Base-by-base conservation (phyloP, 2,797 vertebrate species). In the Ibycter americanus region DNA sequence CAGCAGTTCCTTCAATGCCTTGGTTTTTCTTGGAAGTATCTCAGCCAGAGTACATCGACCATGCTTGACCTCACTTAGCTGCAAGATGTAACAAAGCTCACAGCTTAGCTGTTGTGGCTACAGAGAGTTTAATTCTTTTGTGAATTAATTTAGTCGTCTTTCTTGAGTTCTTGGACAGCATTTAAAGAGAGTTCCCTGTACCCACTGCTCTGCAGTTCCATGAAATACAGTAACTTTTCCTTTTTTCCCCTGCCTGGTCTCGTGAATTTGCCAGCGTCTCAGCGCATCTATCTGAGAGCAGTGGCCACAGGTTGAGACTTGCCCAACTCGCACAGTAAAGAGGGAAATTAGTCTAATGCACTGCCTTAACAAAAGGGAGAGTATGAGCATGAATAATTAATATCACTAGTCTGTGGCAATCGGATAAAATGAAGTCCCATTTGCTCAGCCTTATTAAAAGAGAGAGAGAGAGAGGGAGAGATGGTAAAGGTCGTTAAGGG, bases 361-460 rank as follows among this genome's bases (percentile, higher is more conserved):
- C 90, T 96, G 94, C 80, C 96, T 98, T 98, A 98, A 98, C 97
- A 97, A 98, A 97, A 95, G 97, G 87, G 97, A 97, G 97, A 95
- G 89, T 70, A 78, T 55, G 91, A 92, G 95, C 97, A 98, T 98
- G 97, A 98, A 98, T 98, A 98, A 98, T 98, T 98, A 97, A 98
- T 98, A 87, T 84, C 90, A 38, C 95, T 90, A 97, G 97, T 97
- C 97, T 97, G 96, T 97, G 97, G 98, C 97, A 98, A 49, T 96
- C 92, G 96, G 97, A 95, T 98, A 93, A 98, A 98, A 98, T 98
- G 97, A 98, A 98, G 97, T 98, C 98, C 98, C 98, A 98, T 98
- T 98, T 98, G 98, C 97, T 98, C 97, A 98, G 97, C 98, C 98
- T 98, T 98, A 98, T 98, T 98, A 98, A 98, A 98, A 98, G 98